These are phyloP conservation scores for Zingel zingel DNA, from an alignment of 2,113 vertebrate species.

Conservation along the genomic window DNA sequence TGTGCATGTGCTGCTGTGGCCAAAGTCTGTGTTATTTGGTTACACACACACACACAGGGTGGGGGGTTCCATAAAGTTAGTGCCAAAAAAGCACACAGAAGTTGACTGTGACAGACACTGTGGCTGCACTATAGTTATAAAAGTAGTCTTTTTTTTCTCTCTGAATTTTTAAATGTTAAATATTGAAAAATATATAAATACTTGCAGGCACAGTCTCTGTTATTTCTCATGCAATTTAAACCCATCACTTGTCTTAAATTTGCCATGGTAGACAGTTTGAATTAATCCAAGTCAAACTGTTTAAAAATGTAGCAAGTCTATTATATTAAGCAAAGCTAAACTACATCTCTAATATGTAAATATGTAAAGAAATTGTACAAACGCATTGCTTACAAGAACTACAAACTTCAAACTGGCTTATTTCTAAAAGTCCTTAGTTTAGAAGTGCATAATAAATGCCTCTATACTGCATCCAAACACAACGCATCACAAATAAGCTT, in stretches of 20 bases:
- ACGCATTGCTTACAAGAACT: not conserved
- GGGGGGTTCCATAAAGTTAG: constrained; percentile 32
- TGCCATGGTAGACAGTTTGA: not conserved
- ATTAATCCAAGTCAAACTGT: not conserved
- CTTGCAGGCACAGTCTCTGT: not conserved
- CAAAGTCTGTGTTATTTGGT: constrained; percentile 54
- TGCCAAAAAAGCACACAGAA: constrained; percentile 39
- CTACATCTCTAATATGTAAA: too few relatives aligned
- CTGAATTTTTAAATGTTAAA: not conserved
- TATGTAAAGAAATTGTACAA: too few relatives aligned
- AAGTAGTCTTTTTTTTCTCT: not conserved
- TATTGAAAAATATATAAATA: not conserved
- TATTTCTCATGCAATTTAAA: not conserved
- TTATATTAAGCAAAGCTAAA: not conserved
- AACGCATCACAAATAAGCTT: constrained; percentile 2
- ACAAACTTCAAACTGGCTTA: not conserved
- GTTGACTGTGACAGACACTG: constrained; percentile 14
- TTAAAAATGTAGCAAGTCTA: not conserved
- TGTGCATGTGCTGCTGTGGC: constrained; percentile 47
- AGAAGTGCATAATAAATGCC: constrained; percentile 7
- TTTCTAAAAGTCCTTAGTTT: constrained; percentile 37
- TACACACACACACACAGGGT: constrained; percentile 36
- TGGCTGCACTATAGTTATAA: not conserved
- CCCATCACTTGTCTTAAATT: not conserved
- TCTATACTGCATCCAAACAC: constrained; percentile 25